Evolutionary conservation across 2,113 vertebrate genomes (phyloP), one percentile per base, ranked within the genome.

Genomic region (Paralichthys olivaceus): DNA sequence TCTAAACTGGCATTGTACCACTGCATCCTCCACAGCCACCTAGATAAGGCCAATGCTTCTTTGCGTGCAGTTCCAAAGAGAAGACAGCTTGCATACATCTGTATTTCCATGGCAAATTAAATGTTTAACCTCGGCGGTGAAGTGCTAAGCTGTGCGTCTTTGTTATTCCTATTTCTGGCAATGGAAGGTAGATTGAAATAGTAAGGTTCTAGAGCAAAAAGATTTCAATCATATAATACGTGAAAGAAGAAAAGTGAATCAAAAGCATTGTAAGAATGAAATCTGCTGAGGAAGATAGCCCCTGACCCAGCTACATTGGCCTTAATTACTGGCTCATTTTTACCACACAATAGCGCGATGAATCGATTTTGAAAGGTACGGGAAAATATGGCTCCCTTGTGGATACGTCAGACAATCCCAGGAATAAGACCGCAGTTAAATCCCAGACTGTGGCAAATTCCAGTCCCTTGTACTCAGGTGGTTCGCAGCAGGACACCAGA

Each of bases 331-430:
- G 47, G 34, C 43, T 69, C 49, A 58, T 63, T 83, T 22, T 66
- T 54, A 66, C 59, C 60, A 23, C n/a, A 83, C 84, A 84, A 72
- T 69, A 6, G 64, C 19, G 14, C 29, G 66, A 28, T 77, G 73
- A 89, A 89, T 88, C 55, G 51, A 61, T 90, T 88, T 79, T 37
- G 78, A 74, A 87, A 81, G 66, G 70, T 72, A 49, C 14, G 22
- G 54, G 75, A 73, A 80, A 87, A 82, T 68, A 69, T 32, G n/a
- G 49, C 54, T 85, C 82, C 65, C 84, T 63, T 56, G 88, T 79
- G 82, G 67, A 85, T 83, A 68, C 23, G 55, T 53, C 47, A 60
- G 69, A 84, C 56, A 81, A 69, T 86, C 69, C 43, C 32, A 55
- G 45, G 58, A 77, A 74, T 17, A 54, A 59, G 49, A 72, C 15